Percentiles rank a stretch among this genome's conserved stretches.
These are phyloP conservation scores for Porites divaricata DNA, from an alignment of 92 coral and sea anemone species.

Conservation along the genomic window DNA sequence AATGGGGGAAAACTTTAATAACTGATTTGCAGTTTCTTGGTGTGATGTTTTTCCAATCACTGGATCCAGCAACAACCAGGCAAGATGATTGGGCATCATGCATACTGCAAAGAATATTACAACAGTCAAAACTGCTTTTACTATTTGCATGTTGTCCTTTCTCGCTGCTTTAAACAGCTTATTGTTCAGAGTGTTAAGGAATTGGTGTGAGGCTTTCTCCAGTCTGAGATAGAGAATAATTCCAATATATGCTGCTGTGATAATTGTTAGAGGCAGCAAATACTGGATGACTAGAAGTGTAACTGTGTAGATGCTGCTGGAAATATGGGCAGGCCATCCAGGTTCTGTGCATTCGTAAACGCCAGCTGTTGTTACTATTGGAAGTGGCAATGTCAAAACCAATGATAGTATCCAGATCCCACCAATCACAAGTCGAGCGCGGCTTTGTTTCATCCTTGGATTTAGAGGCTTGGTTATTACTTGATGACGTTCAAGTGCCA, in stretches of 20 bases:
- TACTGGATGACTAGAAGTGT: conserved; percentile 63
- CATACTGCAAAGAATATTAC: conserved; percentile 74
- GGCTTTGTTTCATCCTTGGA: conserved; percentile 40
- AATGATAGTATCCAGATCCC: conserved; percentile 64
- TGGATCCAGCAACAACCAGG: conserved; percentile 53
- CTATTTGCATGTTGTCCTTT: conserved; percentile 63
- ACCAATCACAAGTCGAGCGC: conserved; percentile 51
- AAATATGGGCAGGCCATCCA: conserved; percentile 38
- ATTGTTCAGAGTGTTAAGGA: conserved; percentile 30
- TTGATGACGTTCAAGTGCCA: conserved; percentile 62
- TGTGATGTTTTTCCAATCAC: conserved; percentile 44
- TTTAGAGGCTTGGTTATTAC: conserved; percentile 55
- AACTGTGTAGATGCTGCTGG: conserved; percentile 55
- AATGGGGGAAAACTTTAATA: conserved; percentile 52
- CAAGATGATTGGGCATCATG: conserved; percentile 66
- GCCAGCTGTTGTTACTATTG: conserved; percentile 40
- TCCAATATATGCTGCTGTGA: conserved; percentile 61
- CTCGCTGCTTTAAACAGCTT: conserved; percentile 29
- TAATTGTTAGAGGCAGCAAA: conserved; percentile 66
- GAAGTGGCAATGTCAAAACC: conserved; percentile 44
- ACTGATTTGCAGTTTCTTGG: conserved; percentile 30
- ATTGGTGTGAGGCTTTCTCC: conserved; percentile 33
- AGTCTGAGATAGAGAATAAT: conserved; percentile 53
- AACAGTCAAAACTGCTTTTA: conserved; percentile 67
- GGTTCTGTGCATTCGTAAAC: conserved; percentile 14